These are phyloP conservation scores for Galeopterus variegatus DNA, from an alignment of 2,113 vertebrate species.

Conservation along the genomic window DNA sequence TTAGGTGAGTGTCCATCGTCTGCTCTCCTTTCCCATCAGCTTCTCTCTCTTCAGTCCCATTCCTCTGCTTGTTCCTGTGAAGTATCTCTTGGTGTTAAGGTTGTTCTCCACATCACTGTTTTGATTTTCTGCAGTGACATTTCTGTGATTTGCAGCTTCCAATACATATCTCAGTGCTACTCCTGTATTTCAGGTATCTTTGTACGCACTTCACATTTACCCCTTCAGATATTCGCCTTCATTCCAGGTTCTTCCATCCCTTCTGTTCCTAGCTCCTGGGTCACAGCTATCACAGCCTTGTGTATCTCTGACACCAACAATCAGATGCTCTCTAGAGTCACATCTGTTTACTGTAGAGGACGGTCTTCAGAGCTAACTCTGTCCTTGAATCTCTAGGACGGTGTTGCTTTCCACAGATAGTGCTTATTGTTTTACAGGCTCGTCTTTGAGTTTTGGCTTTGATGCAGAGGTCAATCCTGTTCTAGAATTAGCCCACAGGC, in stretches of 20 bases:
- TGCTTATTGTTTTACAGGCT: background rate
- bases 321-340: background rate
- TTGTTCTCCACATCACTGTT: rapidly evolving
- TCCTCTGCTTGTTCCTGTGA: too few species aligned
- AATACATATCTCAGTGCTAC: rapidly evolving
- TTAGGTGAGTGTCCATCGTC: rapidly evolving
- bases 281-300: background rate
- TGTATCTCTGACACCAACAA: background rate
- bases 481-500: background rate
- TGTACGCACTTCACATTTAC: rapidly evolving
- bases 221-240: rapidly evolving
- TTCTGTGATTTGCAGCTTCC: background rate
- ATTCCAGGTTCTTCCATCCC: rapidly evolving
- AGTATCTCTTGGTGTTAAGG: rapidly evolving
- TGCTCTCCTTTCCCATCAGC: rapidly evolving
- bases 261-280: background rate
- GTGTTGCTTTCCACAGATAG: rapidly evolving
- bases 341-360: rapidly evolving
- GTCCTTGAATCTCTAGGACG: background rate
- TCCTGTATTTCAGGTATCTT: rapidly evolving
- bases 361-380: background rate
- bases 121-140: rapidly evolving
- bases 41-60: background rate
- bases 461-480: background rate
- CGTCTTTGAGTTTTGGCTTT: background rate